phyloP scores from a whole-genome alignment of 2,113 vertebrate species.

The Bostrychus sinensis region DNA sequence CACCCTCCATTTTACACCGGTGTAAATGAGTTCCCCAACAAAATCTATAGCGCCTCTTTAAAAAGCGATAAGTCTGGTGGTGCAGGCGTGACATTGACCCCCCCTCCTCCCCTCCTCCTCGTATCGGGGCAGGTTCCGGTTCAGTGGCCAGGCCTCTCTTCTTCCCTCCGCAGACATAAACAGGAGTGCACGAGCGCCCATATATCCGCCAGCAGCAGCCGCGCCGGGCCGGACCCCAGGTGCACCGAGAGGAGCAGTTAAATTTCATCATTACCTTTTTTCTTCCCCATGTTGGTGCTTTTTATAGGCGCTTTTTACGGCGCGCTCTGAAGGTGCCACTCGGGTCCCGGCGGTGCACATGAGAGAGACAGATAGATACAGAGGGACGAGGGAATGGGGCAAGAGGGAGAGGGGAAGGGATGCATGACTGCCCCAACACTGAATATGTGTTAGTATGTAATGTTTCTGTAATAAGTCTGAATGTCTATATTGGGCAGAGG shows the following conservation, averaged over 20 bases:
- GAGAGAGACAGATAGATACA: conserved; percentile 69
- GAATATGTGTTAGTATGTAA: not conserved
- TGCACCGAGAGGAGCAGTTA: conserved; percentile 82
- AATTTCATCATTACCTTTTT: conserved; percentile 87
- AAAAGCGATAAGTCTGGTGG: conserved; percentile 81
- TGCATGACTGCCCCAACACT: conserved; percentile 29
- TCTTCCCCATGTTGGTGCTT: conserved; percentile 77
- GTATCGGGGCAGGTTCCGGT: conserved; percentile 76
- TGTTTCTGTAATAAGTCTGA: not conserved
- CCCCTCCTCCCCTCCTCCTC: conserved; percentile 48
- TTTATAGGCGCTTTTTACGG: conserved; percentile 83
- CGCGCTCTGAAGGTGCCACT: conserved; percentile 74
- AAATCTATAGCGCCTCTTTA: conserved; percentile 85
- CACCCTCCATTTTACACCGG: conserved; percentile 76
- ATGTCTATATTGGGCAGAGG: not conserved
- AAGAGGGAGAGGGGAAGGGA: conserved; percentile 21
- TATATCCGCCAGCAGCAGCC: conserved; percentile 22
- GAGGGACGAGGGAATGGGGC: conserved; percentile 43
- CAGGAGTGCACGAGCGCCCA: conserved; percentile 43
- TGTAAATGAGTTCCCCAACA: conserved; percentile 82
- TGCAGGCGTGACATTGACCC: conserved; percentile 79
- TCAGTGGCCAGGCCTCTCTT: conserved; percentile 72
- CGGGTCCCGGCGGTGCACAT: conserved; percentile 70
- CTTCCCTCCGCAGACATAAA: conserved; percentile 31
- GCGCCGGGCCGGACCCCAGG: conserved; percentile 77